phyloP scores from a whole-genome alignment of 2,113 vertebrate genomes.

The Coturnix japonica region DNA sequence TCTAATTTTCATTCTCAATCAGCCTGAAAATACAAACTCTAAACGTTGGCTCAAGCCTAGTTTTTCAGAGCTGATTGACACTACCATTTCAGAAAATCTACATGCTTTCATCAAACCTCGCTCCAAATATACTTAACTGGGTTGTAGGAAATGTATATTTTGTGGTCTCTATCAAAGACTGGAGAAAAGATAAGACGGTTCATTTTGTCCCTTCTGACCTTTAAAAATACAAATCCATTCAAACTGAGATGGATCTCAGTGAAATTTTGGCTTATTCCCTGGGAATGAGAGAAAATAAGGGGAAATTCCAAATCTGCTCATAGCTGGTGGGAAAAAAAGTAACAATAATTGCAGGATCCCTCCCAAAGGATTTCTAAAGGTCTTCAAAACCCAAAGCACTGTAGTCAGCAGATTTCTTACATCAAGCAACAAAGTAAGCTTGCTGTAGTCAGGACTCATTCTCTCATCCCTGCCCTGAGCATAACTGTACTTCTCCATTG shows the following conservation, averaged over 20 bases:
- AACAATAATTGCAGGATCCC: not conserved
- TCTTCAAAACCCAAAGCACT: not conserved
- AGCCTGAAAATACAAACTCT: not conserved
- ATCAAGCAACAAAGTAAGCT: not conserved
- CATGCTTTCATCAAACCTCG: not conserved
- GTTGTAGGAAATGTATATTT: accelerated
- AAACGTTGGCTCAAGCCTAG: not conserved
- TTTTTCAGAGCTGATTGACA: not conserved
- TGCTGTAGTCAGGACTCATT: not conserved
- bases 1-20: not conserved
- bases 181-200: not conserved
- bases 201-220: not conserved
- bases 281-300: not conserved
- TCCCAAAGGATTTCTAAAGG: not conserved
- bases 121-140: not conserved
- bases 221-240: not conserved
- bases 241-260: not conserved
- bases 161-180: not conserved
- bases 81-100: not conserved
- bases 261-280: not conserved
- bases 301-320: not conserved
- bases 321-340: not conserved
- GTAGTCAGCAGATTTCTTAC: not conserved
- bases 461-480: not conserved
- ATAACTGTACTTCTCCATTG: not conserved